Conservation (phyloP, 2,888 invertebrate genomes). For the Portevinia maculata region DNA sequence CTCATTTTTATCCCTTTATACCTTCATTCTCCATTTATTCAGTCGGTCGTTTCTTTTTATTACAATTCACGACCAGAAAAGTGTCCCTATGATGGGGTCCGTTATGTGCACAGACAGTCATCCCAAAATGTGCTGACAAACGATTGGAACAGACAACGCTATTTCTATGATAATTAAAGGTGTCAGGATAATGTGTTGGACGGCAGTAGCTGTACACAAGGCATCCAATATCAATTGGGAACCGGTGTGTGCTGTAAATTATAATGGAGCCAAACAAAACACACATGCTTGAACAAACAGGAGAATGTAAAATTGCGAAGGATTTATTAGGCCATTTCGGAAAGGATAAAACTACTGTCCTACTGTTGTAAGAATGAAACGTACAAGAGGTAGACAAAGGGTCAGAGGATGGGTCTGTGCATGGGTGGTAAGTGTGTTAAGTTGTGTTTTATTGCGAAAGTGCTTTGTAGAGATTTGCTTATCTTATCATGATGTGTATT, state of each 20-base stretch:
- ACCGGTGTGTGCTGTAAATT: slow-evolving; percentile 34
- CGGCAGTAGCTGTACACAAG: too few relatives aligned
- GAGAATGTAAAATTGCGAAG: slow-evolving; percentile 46
- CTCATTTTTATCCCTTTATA: slow-evolving; percentile 40
- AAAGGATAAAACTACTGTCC: slow-evolving; percentile 37
- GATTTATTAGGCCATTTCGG: slow-evolving; percentile 54
- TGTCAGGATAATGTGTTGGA: slow-evolving; percentile 45
- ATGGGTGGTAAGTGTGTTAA: slow-evolving; percentile 47
- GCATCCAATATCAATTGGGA: slow-evolving; percentile 2
- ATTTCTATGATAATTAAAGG: slow-evolving; percentile 59
- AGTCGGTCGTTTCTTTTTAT: slow-evolving; percentile 46
- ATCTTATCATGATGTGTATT: slow-evolving; percentile 27
- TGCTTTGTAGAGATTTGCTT: slow-evolving; percentile 63
- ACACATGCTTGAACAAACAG: slow-evolving; percentile 35
- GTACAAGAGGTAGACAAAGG: slow-evolving; percentile 18
- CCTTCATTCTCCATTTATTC: slow-evolving; percentile 32
- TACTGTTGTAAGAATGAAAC: slow-evolving; percentile 19
- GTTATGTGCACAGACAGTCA: neutral
- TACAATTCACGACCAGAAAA: slow-evolving; percentile 9
- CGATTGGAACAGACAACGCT: slow-evolving; percentile 26
- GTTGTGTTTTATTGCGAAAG: slow-evolving; percentile 64
- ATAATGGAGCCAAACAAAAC: slow-evolving; percentile 23
- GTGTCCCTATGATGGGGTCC: neutral
- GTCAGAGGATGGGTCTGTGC: slow-evolving; percentile 3
- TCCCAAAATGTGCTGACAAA: slow-evolving; percentile 36